phyloP scores from a whole-genome alignment of 2,797 vertebrate species.

The Liparis tanakae region DNA sequence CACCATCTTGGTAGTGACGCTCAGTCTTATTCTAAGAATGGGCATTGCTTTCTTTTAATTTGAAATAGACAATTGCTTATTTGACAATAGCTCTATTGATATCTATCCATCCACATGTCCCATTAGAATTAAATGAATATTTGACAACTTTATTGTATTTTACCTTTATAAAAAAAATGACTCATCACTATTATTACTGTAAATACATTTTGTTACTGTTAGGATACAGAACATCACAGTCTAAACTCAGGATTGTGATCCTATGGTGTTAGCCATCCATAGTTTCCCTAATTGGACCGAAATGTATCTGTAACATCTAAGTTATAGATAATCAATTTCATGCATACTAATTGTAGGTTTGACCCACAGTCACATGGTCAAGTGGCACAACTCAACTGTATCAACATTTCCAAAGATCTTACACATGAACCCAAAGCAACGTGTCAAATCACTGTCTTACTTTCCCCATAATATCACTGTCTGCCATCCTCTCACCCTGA shows the following conservation, averaged over 20 bases:
- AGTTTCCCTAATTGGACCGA: neutral
- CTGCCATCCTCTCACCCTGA: constrained; percentile 10
- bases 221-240: neutral
- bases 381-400: constrained; percentile 2
- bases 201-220: neutral
- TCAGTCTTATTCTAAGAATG: neutral
- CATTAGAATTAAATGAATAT: neutral
- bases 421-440: constrained; percentile 3
- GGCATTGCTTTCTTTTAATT: neutral
- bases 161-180: neutral
- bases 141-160: neutral
- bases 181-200: neutral
- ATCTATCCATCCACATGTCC: neutral
- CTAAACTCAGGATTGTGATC: neutral
- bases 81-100: neutral
- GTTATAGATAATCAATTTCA: constrained; percentile 26
- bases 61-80: neutral
- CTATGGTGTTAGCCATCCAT: neutral
- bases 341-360: constrained; percentile 10
- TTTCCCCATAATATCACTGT: neutral
- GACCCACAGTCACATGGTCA: neutral
- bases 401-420: neutral
- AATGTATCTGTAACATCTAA: neutral
- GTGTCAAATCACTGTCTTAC: neutral
- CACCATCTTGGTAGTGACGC: too few relatives aligned